Evolutionary conservation across 2,113 vertebrate species (phyloP).

Genomic region (Chauna torquata): DNA sequence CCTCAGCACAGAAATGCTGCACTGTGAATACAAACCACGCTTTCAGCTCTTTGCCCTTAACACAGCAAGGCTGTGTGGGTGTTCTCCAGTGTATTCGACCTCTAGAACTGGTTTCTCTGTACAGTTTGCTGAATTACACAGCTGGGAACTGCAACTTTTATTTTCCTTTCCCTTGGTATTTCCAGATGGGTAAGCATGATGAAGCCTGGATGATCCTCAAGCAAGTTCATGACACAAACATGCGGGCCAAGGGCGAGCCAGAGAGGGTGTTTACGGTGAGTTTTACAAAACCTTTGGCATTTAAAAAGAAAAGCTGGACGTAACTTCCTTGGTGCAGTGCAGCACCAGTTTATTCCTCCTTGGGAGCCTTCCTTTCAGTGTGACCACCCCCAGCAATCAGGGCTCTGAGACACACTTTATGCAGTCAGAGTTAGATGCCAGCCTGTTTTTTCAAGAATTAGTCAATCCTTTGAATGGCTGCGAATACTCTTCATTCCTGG

Average conservation of each 20-base stretch:
- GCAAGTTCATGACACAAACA: constrained; percentile 95
- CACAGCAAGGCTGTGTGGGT: not conserved
- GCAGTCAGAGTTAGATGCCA: not conserved
- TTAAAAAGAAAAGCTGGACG: not conserved
- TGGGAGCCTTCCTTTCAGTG: accelerated
- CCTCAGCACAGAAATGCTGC: not conserved
- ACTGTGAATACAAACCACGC: not conserved
- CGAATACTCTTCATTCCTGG: not conserved
- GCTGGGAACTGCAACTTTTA: not conserved
- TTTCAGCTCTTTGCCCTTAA: not conserved
- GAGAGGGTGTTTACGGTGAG: constrained; percentile 96
- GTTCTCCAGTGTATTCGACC: not conserved
- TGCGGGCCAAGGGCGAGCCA: constrained; percentile 93
- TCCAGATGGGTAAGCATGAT: constrained; percentile 91
- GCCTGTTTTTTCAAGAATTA: not conserved
- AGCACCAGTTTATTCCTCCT: not conserved
- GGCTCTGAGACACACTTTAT: not conserved
- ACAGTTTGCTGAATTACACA: not conserved
- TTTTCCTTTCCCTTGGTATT: constrained; percentile 9
- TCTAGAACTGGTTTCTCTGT: not conserved
- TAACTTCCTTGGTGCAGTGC: not conserved
- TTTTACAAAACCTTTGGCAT: not conserved
- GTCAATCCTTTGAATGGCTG: not conserved
- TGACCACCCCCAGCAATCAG: not conserved
- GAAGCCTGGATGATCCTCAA: constrained; percentile 99